Base-by-base conservation (phyloP, 2,888 invertebrate genomes). In the Hypselothyrea guttata region DNA sequence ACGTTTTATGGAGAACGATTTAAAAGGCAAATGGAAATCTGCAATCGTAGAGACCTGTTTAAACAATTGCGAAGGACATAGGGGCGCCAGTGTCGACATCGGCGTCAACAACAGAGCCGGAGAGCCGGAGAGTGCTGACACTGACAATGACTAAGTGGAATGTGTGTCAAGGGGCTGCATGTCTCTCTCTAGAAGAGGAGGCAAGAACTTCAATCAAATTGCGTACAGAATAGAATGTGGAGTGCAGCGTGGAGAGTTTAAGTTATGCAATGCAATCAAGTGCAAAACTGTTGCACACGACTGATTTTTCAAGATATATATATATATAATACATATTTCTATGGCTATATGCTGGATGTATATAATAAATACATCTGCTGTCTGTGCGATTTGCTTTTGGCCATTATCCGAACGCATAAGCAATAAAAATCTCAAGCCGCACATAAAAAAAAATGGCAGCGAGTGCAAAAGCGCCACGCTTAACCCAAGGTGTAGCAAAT, bases 361-460 rank as follows among this genome's bases (percentile, higher is more conserved):
- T 38, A n/a, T 22, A 11, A 33, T 15, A 11, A 12, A 30, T 31
- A 13, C 41, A 22, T 11, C 53, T 73, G 57, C 74, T 58, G 75
- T 75, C 60, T 65, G 37, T 47, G 64, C 11, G 31, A 33, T 30
- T 56, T 15, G 58, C 49, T 73, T 56, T 48, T 11, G 13, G 31
- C 42, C 65, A 61, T 74, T 70, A 74, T 51, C 61, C 44, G 70
- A 11, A 15, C 35, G 54, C 38, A 38, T 41, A 52, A 38, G 51
- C 71, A 30, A 65, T 74, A 65, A 65, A 72, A 74, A 66, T 65
- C 55, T 57, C 47, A 59, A 71, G 66, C 61, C 71, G 56, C 71
- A 59, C 58, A 71, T 53, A 62, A 63, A 47, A 62, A 63, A 47
- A 47, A 55, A 40, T 47, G 40, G 58, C 55, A 34, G 22, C 46